Conservation (phyloP, 35 echinoderm and acorn worm genomes). For the Apostichopus japonicus region DNA sequence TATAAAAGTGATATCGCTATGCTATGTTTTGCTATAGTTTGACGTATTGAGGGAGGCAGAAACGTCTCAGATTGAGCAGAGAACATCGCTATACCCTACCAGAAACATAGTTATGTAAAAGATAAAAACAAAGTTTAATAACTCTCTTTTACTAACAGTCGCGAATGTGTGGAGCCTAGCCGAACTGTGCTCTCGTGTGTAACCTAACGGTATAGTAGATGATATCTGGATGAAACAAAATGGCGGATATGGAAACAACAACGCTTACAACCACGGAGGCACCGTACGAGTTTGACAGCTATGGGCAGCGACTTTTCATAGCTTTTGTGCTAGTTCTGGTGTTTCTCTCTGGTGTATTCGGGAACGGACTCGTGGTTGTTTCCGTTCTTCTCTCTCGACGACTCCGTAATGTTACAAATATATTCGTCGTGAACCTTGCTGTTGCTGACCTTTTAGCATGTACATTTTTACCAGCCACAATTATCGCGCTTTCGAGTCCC, state of each 20-base stretch:
- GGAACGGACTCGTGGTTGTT: constrained; percentile 80
- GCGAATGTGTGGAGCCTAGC: too few relatives aligned
- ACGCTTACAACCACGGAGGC: not conserved
- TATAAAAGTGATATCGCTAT: too few relatives aligned
- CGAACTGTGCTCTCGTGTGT: too few relatives aligned
- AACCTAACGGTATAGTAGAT: too few relatives aligned
- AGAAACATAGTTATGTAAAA: too few relatives aligned
- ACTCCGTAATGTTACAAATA: constrained; percentile 81
- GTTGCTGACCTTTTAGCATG: constrained; percentile 80
- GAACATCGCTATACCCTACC: too few relatives aligned
- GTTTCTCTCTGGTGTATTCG: constrained; percentile 69
- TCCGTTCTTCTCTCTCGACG: constrained; percentile 77
- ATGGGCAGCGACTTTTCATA: constrained; percentile 13
- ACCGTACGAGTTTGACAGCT: constrained; percentile 27
- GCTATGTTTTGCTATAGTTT: too few relatives aligned
- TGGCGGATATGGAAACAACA: not conserved
- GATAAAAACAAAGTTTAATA: too few relatives aligned
- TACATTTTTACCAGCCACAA: constrained; percentile 31
- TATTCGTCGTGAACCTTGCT: constrained; percentile 91
- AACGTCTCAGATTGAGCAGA: too few relatives aligned
- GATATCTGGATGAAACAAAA: too few relatives aligned
- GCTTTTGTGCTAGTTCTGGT: not conserved
- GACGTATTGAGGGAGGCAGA: too few relatives aligned
- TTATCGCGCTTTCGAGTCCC: constrained; percentile 54
- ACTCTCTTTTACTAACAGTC: too few relatives aligned